These are phyloP conservation scores for Caenorhabditis zanzibari DNA, from an alignment of 2,888 invertebrate species.

Conservation along the genomic window DNA sequence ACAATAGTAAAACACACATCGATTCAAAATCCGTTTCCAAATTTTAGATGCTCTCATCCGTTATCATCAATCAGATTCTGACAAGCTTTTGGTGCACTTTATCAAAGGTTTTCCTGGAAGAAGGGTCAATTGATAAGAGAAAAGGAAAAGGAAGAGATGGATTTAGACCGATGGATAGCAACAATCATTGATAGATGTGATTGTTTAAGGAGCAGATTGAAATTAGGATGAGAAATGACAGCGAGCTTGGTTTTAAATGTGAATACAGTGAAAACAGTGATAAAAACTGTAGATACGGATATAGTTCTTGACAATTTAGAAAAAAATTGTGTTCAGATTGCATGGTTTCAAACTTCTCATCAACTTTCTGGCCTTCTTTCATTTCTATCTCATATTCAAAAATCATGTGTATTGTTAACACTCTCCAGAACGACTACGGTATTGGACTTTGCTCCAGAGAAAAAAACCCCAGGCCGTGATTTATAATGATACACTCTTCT, in stretches of 20 bases:
- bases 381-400: too few relatives aligned
- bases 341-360: too few relatives aligned
- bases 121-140: slow-evolving; percentile 48
- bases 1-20: neutral
- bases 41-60: slow-evolving; percentile 39
- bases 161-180: slow-evolving; percentile 35
- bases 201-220: neutral
- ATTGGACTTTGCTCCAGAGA: neutral
- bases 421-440: too few relatives aligned
- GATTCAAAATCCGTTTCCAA: neutral
- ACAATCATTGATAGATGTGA: slow-evolving; percentile 1
- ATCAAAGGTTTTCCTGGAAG: slow-evolving; percentile 55
- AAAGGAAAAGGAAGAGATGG: slow-evolving; percentile 36
- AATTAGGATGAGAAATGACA: neutral
- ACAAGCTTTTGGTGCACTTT: slow-evolving; percentile 54
- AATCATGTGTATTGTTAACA: too few relatives aligned
- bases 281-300: too few relatives aligned
- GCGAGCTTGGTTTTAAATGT: too few relatives aligned
- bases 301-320: too few relatives aligned
- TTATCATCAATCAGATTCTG: slow-evolving; percentile 54
- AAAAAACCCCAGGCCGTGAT: neutral
- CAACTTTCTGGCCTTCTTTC: too few relatives aligned
- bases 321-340: too few relatives aligned
- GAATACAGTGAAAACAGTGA: too few relatives aligned
- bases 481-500: slow-evolving; percentile 1